phyloP scores from a whole-genome alignment of 2,113 vertebrate species.

The Albula glossodonta region DNA sequence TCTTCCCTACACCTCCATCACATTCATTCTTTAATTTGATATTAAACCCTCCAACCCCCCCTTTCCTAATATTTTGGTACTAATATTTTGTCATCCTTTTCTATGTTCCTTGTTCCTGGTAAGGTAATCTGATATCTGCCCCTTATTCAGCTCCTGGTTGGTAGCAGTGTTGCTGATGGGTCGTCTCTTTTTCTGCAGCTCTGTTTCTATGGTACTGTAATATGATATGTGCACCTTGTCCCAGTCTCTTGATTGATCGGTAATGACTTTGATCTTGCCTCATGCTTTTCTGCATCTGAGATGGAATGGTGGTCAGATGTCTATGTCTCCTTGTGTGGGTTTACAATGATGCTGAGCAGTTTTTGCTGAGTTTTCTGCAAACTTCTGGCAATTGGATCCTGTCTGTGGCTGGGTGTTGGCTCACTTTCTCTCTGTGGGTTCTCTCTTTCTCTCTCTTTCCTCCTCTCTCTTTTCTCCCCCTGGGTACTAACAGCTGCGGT shows the following conservation, averaged over 20 bases:
- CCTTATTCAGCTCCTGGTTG: not conserved
- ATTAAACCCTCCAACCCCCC: not conserved
- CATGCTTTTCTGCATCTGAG: not conserved
- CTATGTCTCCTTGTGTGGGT: not conserved
- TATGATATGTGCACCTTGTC: not conserved
- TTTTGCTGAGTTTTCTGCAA: not conserved
- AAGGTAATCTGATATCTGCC: too few species aligned
- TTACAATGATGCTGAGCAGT: not conserved
- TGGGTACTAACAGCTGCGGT: conserved; percentile 75
- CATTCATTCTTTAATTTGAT: not conserved
- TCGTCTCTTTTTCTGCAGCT: not conserved
- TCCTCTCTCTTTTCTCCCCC: conserved; percentile 21
- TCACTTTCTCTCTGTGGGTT: conserved; percentile 35
- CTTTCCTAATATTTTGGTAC: not conserved
- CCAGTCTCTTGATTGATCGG: not conserved
- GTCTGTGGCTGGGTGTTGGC: not conserved
- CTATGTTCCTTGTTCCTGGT: too few species aligned
- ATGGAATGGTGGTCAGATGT: too few species aligned
- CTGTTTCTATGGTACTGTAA: not conserved
- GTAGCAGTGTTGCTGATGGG: not conserved
- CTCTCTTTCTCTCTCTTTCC: conserved; percentile 37
- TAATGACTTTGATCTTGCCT: not conserved
- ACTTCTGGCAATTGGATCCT: not conserved
- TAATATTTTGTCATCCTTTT: not conserved
- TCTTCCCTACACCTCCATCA: not conserved